Evolutionary conservation across 1,140 invertebrate species (phyloP).

Genomic region (fruit fly (Drosophila melanogaster)): Release_6_plus_ISO1_MT NC_004354.4:4257001-4257500

Average conservation of each 20-base stretch:
- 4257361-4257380: conserved; percentile 55
- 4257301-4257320: not conserved
- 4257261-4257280: too few species aligned
- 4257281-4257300: not conserved
- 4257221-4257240: too few species aligned
- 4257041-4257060: conserved; percentile 59
- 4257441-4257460: conserved; percentile 75
- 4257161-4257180: too few species aligned
- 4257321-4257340: conserved; percentile 1
- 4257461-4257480: conserved; percentile 81
- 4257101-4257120: conserved; percentile 34
- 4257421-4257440: conserved; percentile 72
- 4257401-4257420: conserved; percentile 1
- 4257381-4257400: conserved; percentile 75
- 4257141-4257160: not conserved
- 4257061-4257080: conserved; percentile 79
- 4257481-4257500: conserved; percentile 68
- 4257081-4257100: conserved; percentile 80
- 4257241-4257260: too few species aligned
- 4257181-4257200: too few species aligned
- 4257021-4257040: conserved; percentile 6
- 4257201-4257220: too few species aligned
- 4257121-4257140: not conserved
- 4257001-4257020: not conserved
- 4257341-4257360: not conserved